Evolutionary conservation across 2,113 vertebrate species (phyloP).

Genomic region (Ancistrus triradiatus): DNA sequence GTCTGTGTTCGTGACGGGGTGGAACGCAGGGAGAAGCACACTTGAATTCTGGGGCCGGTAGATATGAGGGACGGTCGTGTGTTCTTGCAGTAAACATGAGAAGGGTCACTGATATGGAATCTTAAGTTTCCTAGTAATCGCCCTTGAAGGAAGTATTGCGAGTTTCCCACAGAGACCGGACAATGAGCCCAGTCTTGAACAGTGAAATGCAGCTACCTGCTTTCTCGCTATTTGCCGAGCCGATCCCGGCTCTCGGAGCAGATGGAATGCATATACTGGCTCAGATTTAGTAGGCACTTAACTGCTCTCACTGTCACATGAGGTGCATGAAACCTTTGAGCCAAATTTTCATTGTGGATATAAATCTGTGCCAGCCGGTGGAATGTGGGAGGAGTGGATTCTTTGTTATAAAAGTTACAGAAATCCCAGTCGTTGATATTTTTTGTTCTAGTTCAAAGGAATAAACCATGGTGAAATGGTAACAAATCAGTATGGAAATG

Average conservation of each 20-base stretch:
- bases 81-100: constrained; percentile 42
- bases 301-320: constrained; percentile 27
- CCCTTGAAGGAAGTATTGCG: constrained; percentile 66
- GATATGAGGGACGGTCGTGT: constrained; percentile 43
- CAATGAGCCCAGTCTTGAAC: constrained; percentile 68
- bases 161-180: constrained; percentile 75
- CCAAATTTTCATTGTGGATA: constrained; percentile 10
- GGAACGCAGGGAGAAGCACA: constrained; percentile 2
- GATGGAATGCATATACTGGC: constrained; percentile 44
- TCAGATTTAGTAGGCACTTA: constrained; percentile 35
- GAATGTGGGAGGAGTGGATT: neutral
- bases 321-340: constrained; percentile 27
- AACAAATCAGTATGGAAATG: no score
- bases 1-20: neutral
- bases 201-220: constrained; percentile 52
- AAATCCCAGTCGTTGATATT: constrained; percentile 3
- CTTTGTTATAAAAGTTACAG: constrained; percentile 6
- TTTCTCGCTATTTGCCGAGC: constrained; percentile 23
- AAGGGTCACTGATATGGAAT: constrained; percentile 53
- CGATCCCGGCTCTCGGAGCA: constrained; percentile 23
- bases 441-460: no score
- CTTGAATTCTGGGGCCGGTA: neutral
- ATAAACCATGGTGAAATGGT: no score
- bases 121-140: constrained; percentile 63
- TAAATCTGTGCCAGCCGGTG: constrained; percentile 13